Conservation (phyloP, 2,797 vertebrate genomes). For the Liasis olivaceus region DNA sequence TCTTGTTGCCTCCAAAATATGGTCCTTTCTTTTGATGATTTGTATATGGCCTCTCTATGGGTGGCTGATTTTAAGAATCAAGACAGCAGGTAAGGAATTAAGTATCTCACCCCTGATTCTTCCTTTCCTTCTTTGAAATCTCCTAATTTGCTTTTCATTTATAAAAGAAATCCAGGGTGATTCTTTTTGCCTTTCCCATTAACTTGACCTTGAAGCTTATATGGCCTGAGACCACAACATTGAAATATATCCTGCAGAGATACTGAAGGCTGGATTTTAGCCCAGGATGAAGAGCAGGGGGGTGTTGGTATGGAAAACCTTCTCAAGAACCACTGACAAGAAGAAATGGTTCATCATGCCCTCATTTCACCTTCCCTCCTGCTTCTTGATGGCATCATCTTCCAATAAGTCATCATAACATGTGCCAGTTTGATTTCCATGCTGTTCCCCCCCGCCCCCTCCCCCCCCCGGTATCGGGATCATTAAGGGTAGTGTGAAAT, state of each 20-base stretch:
- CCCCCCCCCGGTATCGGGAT: not conserved
- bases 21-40: not conserved
- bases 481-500: conserved; percentile 9
- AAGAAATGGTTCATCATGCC: conserved; percentile 6
- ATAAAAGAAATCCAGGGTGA: not conserved
- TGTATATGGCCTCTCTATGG: not conserved
- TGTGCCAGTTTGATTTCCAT: conserved; percentile 13
- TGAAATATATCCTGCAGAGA: not conserved
- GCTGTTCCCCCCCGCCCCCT: not conserved
- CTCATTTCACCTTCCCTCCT: not conserved
- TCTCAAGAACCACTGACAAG: not conserved
- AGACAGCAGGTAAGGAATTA: not conserved
- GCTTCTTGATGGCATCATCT: conserved; percentile 1
- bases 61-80: not conserved
- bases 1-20: not conserved
- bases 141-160: not conserved
- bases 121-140: not conserved
- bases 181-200: not conserved
- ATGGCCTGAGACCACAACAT: not conserved
- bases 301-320: not conserved
- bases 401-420: not conserved
- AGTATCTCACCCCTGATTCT: not conserved
- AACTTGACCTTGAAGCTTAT: not conserved
- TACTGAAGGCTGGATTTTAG: not conserved
- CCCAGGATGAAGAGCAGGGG: not conserved